Evolutionary conservation across 2,888 invertebrate species (phyloP).

Genomic region (Acleris cristana): DNA sequence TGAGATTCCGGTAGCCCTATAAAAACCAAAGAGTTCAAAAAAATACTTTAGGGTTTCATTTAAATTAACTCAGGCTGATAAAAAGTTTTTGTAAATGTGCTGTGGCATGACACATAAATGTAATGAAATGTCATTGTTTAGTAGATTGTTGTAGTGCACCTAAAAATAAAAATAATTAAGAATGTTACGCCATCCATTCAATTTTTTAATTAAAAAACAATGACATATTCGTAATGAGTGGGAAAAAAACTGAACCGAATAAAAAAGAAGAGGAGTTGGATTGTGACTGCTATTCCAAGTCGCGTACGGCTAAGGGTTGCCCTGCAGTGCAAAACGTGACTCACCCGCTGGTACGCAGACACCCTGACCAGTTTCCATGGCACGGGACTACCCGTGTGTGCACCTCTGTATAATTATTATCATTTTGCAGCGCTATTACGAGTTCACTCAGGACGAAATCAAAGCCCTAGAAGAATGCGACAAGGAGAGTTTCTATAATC

Average conservation of each 20-base stretch:
- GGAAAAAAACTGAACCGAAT: slow-evolving; percentile 44
- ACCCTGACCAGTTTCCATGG: background rate
- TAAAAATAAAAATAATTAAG: slow-evolving; percentile 20
- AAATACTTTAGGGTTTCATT: background rate
- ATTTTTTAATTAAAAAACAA: slow-evolving; percentile 44
- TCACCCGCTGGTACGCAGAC: slow-evolving; percentile 66
- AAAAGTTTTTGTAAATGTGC: background rate
- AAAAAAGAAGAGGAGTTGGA: slow-evolving; percentile 47
- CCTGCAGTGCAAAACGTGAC: slow-evolving; percentile 63
- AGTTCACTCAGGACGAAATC: slow-evolving; percentile 89
- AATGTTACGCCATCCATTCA: slow-evolving; percentile 46
- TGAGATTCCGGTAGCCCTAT: no score
- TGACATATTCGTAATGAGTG: slow-evolving; percentile 57
- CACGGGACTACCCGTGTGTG: background rate
- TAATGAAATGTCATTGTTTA: slow-evolving; percentile 17
- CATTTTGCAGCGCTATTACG: slow-evolving; percentile 79
- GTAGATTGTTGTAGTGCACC: slow-evolving; percentile 1
- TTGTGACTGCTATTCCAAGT: slow-evolving; percentile 54
- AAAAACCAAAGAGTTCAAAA: no score
- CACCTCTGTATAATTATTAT: background rate
- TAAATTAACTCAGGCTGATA: slow-evolving; percentile 1
- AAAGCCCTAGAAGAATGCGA: slow-evolving; percentile 90
- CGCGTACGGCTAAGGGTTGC: slow-evolving; percentile 50
- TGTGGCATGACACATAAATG: background rate
- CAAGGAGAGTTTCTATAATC: slow-evolving; percentile 89